phyloP scores from a whole-genome alignment of 2,888 invertebrate genomes.

The Calliphora vomitoria region DNA sequence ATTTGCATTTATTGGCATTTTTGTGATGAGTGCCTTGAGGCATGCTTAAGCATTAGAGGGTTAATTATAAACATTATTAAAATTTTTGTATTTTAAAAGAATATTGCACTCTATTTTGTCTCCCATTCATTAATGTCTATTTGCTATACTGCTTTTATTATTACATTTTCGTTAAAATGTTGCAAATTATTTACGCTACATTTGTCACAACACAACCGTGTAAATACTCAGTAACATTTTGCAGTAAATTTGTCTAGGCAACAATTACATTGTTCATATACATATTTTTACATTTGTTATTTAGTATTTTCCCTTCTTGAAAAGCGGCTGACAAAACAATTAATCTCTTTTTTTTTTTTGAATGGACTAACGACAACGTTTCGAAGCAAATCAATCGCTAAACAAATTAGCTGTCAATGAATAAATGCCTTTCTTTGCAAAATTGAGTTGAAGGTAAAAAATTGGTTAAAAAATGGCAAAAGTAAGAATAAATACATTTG shows the following conservation, averaged over 20 bases:
- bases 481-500: conserved; percentile 41
- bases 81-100: too few species aligned
- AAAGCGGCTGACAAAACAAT: conserved; percentile 64
- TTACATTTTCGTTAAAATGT: conserved; percentile 6
- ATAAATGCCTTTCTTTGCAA: conserved; percentile 16
- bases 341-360: conserved; percentile 56
- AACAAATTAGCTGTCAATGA: conserved; percentile 71
- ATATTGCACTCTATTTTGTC: not conserved
- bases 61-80: too few species aligned
- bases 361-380: not conserved
- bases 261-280: conserved; percentile 5
- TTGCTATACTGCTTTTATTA: conserved; percentile 4
- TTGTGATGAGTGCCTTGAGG: too few species aligned
- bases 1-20: too few species aligned
- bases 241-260: conserved; percentile 44
- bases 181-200: conserved; percentile 68
- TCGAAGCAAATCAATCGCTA: conserved; percentile 70
- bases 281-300: not conserved
- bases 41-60: too few species aligned
- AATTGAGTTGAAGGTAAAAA: not conserved
- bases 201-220: conserved; percentile 72
- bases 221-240: conserved; percentile 47
- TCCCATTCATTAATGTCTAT: not conserved
- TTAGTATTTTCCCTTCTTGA: not conserved
- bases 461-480: not conserved